phyloP scores from a whole-genome alignment of 2,797 vertebrate species.

The Rhabdophis nuchalis region DNA sequence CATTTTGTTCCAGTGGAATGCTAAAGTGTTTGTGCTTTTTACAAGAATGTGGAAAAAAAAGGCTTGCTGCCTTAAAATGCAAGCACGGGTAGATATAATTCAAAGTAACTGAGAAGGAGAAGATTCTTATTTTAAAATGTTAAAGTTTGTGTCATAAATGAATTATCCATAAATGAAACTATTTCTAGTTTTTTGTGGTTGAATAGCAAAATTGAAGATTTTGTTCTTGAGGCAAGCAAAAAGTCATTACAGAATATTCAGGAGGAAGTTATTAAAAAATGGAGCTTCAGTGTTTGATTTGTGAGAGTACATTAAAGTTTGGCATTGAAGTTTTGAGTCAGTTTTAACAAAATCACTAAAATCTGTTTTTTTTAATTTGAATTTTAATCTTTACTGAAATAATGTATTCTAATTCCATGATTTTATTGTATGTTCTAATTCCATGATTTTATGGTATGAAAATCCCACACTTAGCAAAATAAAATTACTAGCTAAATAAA shows the following conservation, averaged over 20 bases:
- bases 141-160: slow-evolving; percentile 32
- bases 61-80: not conserved
- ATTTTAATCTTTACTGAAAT: not conserved
- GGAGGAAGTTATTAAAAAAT: not conserved
- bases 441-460: not conserved
- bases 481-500: not conserved
- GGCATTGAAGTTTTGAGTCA: not conserved
- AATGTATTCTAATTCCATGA: not conserved
- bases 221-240: not conserved
- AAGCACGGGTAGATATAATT: slow-evolving; percentile 4
- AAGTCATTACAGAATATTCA: not conserved
- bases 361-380: slow-evolving; percentile 1
- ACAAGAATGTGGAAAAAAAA: not conserved
- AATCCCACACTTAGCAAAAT: not conserved
- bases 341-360: slow-evolving; percentile 42
- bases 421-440: not conserved
- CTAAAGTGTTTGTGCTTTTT: not conserved
- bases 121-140: not conserved
- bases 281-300: not conserved
- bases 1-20: not conserved
- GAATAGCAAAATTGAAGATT: not conserved
- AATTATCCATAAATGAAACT: slow-evolving; percentile 14
- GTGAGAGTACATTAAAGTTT: not conserved
- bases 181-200: slow-evolving; percentile 33
- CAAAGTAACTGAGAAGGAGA: not conserved